Evolutionary conservation across 2,113 vertebrate species (phyloP), one percentile per base, ranked within the genome.

Genomic region (Muntiacus muntjak): DNA sequence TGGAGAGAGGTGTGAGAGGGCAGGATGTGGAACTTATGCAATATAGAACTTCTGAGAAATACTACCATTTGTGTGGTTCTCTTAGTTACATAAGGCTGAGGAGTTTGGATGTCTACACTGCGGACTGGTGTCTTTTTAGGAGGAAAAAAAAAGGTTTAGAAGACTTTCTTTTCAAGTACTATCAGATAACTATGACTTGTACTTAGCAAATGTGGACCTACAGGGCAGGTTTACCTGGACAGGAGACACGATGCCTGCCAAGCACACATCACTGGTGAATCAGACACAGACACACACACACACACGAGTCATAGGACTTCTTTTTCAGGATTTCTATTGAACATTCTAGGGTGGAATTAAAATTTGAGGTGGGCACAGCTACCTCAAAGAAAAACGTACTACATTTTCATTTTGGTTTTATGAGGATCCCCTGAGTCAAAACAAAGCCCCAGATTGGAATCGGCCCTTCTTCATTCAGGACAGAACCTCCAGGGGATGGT

Each of bases 1-100:
- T 55, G 88, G 96, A 86, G 95, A 96, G 96, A 98, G 86, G 97
- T 97, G 97, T 89, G 97, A 98, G 89, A 89, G 97, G 92, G 85
- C 96, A 98, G 97, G 97, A 98, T 97, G 89, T 84, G 84, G 91
- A 96, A 97, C 93, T 96, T 71, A 57, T 50, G 96, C 82, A 58
- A 83, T 71, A 23, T 47, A 92, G 91, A 98, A 97, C 91, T 98
- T 96, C 60, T 0, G 62, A 97, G 96, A 93, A 97, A 97, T 87
- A 78, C 50, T 93, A 89, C 47, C 62, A 47, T 93, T 96, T 87
- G 40, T n/a, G 62, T 81, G 84, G 78, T 36, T 96, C 71, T 93
- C 96, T 92, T 89, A n/a, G 47, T 94, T 91, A 87, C 28, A 82
- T 62, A 94, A 95, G 90, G 47, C 88, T 89, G 26, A 40, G 86